Evolutionary conservation across 2,888 invertebrate genomes (phyloP).

Genomic region (Caenorhabditis sp.): DNA sequence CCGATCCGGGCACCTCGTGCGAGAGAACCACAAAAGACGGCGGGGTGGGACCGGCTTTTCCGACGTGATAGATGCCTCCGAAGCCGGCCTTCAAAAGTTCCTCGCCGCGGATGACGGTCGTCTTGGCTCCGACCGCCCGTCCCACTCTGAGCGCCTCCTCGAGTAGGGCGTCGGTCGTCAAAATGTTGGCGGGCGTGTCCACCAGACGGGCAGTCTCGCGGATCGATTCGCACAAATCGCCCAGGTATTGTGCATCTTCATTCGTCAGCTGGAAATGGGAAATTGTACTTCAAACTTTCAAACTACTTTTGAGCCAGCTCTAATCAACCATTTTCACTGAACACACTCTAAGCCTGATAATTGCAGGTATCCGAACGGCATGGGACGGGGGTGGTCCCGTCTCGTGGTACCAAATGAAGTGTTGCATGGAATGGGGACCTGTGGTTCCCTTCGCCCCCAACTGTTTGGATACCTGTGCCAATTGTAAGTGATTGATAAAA

Average conservation of each 20-base stretch:
- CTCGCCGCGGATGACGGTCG: conserved; percentile 83
- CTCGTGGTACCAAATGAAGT: too few relatives aligned
- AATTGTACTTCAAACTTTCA: neutral
- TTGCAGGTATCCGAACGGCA: too few relatives aligned
- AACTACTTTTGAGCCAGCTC: too few relatives aligned
- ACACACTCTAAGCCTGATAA: too few relatives aligned
- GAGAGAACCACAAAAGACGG: conserved; percentile 86
- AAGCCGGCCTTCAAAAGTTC: conserved; percentile 87
- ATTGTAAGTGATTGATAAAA: too few relatives aligned
- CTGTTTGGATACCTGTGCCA: too few relatives aligned
- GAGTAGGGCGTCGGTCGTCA: conserved; percentile 86
- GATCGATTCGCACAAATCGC: conserved; percentile 80
- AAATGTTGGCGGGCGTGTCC: conserved; percentile 89
- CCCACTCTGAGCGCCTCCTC: conserved; percentile 82
- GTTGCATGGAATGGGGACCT: too few relatives aligned
- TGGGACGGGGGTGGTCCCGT: too few relatives aligned
- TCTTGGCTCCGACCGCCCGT: conserved; percentile 50
- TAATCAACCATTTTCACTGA: neutral
- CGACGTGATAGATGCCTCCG: conserved; percentile 89
- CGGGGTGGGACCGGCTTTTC: conserved; percentile 85
- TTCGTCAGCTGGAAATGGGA: conserved; percentile 49
- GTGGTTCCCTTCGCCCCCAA: too few relatives aligned
- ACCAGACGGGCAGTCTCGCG: conserved; percentile 88
- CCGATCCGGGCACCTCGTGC: conserved; percentile 81
- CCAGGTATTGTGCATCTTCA: conserved; percentile 79